Conservation (phyloP, 1,140 invertebrate species). For the Brachionus sp. region DNA sequence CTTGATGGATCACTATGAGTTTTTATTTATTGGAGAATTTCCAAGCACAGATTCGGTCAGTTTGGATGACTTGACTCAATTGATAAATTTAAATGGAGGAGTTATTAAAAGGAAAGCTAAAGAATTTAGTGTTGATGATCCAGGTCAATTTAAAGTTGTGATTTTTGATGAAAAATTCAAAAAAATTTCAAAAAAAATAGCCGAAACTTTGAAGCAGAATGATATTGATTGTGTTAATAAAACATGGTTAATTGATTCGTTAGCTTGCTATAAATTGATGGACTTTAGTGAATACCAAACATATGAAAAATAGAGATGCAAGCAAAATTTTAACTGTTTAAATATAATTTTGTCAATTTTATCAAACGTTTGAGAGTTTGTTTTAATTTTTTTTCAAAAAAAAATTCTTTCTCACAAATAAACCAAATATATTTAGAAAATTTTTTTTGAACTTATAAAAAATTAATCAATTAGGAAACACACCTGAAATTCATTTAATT, state of each 20-base stretch:
- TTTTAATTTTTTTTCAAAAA: neutral
- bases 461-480: too few relatives aligned
- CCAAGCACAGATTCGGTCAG: neutral
- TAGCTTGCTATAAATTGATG: conserved; percentile 15
- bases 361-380: neutral
- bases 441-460: too few relatives aligned
- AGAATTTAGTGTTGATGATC: conserved; percentile 1
- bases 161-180: conserved; percentile 38
- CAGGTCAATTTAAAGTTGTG: neutral
- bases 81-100: neutral
- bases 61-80: conserved; percentile 24
- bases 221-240: conserved; percentile 40
- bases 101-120: conserved; percentile 8
- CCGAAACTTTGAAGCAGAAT: neutral
- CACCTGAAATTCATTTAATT: too few relatives aligned
- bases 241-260: conserved; percentile 24
- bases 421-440: neutral
- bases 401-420: neutral
- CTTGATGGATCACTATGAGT: neutral
- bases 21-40: conserved; percentile 42
- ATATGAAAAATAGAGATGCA: neutral
- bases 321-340: neutral
- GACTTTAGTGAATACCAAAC: conserved; percentile 1
- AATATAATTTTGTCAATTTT: neutral
- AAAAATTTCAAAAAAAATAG: conserved; percentile 21